phyloP scores from a whole-genome alignment of 2,797 vertebrate species.

The Paratrypauchen microcephalus region DNA sequence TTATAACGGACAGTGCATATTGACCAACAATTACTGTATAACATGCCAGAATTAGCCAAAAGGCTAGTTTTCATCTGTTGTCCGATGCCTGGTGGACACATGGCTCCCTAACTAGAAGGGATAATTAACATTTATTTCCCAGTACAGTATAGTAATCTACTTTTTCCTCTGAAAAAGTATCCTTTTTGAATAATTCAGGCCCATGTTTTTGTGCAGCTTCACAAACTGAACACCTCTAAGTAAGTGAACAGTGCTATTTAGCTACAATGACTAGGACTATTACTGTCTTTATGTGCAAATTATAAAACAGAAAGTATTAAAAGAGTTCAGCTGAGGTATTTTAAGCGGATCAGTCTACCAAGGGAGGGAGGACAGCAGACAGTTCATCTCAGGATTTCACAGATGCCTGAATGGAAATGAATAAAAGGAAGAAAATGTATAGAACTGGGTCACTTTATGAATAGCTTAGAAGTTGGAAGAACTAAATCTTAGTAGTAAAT shows the following conservation, averaged over 20 bases:
- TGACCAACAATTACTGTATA: no score
- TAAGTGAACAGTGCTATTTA: no score
- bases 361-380: conserved; percentile 15
- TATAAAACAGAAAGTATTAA: conserved; percentile 19
- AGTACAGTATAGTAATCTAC: no score
- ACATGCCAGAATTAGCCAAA: no score
- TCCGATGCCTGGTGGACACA: no score
- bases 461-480: conserved; percentile 22
- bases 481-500: background rate
- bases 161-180: background rate
- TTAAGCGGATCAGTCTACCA: conserved; percentile 14
- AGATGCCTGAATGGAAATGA: conserved; percentile 29
- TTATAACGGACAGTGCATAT: no score
- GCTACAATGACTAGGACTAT: conserved; percentile 17
- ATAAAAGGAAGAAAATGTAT: conserved; percentile 20
- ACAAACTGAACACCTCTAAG: background rate
- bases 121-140: background rate
- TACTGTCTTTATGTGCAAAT: conserved; percentile 21
- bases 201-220: background rate
- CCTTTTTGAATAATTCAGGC: background rate
- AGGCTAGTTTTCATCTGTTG: no score
- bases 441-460: conserved; percentile 37
- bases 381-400: conserved; percentile 33
- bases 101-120: no score
- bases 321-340: conserved; percentile 5